These are phyloP conservation scores for Acanthococcus lagerstroemiae DNA, from an alignment of 2,888 invertebrate genomes.

Conservation along the genomic window DNA sequence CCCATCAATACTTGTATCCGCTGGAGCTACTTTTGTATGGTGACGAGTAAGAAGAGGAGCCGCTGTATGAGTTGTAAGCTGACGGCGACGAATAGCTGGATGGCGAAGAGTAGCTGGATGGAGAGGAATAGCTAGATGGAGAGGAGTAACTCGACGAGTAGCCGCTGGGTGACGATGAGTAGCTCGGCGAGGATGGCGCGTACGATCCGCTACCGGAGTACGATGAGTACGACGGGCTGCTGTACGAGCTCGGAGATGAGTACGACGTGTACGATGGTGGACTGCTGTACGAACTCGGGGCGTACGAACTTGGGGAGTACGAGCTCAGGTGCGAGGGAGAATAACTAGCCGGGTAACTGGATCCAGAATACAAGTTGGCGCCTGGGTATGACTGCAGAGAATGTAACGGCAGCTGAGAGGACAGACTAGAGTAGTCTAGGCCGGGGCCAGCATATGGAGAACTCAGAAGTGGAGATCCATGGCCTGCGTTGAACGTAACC, in stretches of 20 bases:
- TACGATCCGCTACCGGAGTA: not conserved
- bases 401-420: no score
- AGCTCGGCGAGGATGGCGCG: constrained; percentile 1
- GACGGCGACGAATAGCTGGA: not conserved
- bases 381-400: no score
- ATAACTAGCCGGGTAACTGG: constrained; percentile 4
- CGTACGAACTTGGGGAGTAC: not conserved
- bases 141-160: constrained; percentile 1
- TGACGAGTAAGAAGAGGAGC: constrained; percentile 9
- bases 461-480: not conserved
- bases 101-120: constrained; percentile 1
- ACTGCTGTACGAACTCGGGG: not conserved
- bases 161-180: not conserved
- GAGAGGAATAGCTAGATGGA: not conserved
- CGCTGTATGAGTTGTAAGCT: constrained; percentile 1
- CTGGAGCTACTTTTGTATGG: not conserved
- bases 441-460: not conserved
- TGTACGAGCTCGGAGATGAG: not conserved
- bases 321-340: no score
- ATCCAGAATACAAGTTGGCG: no score
- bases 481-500: not conserved
- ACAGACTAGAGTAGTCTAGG: no score
- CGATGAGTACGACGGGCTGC: constrained; percentile 9
- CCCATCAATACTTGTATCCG: not conserved
- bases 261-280: constrained; percentile 15